Percentiles rank a stretch among this genome's conserved stretches.
phyloP scores from a whole-genome alignment of 53 echinoderm and acorn worm species.

The Echinarachnius parma region DNA sequence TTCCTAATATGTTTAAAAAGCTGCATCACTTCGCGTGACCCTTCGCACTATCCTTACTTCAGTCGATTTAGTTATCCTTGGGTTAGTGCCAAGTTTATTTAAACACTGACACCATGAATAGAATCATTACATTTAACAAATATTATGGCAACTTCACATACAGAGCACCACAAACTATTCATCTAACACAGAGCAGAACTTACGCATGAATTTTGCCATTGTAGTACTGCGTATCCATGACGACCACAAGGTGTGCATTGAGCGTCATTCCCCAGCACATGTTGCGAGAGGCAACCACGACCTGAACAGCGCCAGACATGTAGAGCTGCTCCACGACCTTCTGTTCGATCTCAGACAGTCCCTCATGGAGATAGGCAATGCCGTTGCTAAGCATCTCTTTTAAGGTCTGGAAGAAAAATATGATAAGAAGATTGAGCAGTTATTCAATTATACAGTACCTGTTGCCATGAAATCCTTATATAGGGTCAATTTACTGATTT shows the following conservation, averaged over 20 bases:
- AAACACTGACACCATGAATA: no score
- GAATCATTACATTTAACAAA: no score
- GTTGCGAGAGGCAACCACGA: slow-evolving; percentile 87
- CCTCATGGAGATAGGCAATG: slow-evolving; percentile 95
- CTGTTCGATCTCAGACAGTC: slow-evolving; percentile 85
- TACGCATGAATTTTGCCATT: slow-evolving; percentile 98
- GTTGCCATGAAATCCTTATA: no score
- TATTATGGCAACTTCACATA: no score
- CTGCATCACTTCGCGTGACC: no score
- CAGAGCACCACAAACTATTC: no score
- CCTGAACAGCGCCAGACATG: slow-evolving; percentile 86
- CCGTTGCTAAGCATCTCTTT: slow-evolving; percentile 92
- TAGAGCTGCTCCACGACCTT: slow-evolving; percentile 95
- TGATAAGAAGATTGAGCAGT: not conserved
- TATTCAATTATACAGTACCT: no score
- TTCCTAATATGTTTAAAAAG: no score
- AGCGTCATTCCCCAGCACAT: slow-evolving; percentile 99
- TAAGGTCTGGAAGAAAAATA: slow-evolving; percentile 59
- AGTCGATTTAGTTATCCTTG: no score
- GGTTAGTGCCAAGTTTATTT: no score
- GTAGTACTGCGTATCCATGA: slow-evolving; percentile 99
- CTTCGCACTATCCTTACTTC: no score
- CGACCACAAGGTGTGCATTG: slow-evolving; percentile 90
- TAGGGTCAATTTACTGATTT: no score
- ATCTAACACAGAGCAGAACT: slow-evolving; percentile 28